phyloP scores from a whole-genome alignment of 2,888 invertebrate genomes.

The Minunthozetes semirufus region DNA sequence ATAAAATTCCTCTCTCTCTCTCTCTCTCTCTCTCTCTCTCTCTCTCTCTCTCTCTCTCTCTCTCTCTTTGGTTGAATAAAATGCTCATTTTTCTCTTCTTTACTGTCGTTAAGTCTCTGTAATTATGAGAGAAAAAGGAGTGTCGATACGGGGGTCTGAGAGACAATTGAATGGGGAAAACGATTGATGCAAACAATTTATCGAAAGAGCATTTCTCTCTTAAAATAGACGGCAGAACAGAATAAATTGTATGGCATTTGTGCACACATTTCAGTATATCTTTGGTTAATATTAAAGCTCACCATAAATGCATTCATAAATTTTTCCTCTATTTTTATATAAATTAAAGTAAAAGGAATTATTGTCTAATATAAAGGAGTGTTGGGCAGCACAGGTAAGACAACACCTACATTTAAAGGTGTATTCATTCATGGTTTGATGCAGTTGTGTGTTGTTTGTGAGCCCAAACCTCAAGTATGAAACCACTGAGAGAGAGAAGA shows the following conservation, averaged over 20 bases:
- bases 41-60: no score
- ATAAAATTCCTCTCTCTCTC: neutral
- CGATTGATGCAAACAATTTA: conserved; percentile 13
- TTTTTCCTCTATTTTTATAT: neutral
- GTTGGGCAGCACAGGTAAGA: conserved; percentile 9
- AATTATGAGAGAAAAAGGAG: conserved; percentile 6
- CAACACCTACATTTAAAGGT: conserved; percentile 28
- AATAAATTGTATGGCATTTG: conserved; percentile 18
- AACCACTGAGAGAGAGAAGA: no score
- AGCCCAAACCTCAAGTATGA: neutral
- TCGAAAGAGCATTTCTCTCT: neutral
- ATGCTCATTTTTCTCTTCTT: neutral
- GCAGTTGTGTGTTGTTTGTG: conserved; percentile 28
- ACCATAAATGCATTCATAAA: conserved; percentile 15
- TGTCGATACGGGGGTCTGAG: neutral
- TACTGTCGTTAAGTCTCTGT: conserved; percentile 11
- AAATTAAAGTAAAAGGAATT: conserved; percentile 5
- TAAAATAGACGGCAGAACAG: neutral
- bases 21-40: no score
- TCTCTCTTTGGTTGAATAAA: no score
- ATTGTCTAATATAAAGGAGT: conserved; percentile 23
- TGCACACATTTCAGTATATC: neutral
- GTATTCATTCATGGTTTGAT: conserved; percentile 25
- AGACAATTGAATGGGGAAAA: conserved; percentile 11
- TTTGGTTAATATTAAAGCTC: neutral